Base-by-base conservation (phyloP, 2,113 vertebrate genomes). In the Dissostichus mawsoni region DNA sequence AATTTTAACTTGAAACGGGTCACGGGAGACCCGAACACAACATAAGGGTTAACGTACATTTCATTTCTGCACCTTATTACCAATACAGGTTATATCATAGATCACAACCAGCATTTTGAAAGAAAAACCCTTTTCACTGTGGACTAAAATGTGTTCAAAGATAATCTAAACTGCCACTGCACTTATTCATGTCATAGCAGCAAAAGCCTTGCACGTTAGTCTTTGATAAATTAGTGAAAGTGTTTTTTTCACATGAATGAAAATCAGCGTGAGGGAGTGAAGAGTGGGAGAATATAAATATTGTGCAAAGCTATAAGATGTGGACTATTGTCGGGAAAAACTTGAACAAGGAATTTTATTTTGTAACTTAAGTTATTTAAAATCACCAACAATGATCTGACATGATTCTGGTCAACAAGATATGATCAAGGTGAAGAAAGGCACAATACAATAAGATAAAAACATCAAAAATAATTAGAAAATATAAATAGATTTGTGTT, bases 371-470 rank as follows among this genome's bases (percentile, higher is more conserved):
- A 48, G 44, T 55, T 33, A 12, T 51, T 6, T 50, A 61, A 55
- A 45, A 73, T 78, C 78, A 74, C 8, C 17, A 2, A 66, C 18
- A 76, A 52, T 75, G 33, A 72, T 57, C 16, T 48, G 18, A 84
- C 51, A 29, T 11, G 65, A 69, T 44, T 70, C 68, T 76, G 58
- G 73, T 74, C 50, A 84, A 66, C 77, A 62, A 82, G 56, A 33
- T 81, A 50, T 53, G 74, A 77, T 80, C 71, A 66, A 61, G 53
- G 74, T 74, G 74, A 88, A 85, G 85, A 89, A 94, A 94, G 92
- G 93, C 92, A 94, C 92, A 76, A 83, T 90, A 89, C 81, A 86
- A 86, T 68, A 59, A 89, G 44, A 74, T 18, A 53, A 50, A 4
- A 69, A 88, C 66, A 87, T 12, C 53, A 71, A 76, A 29, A 80